Conservation (phyloP, 2,888 invertebrate species). For the Xylophagus ater region DNA sequence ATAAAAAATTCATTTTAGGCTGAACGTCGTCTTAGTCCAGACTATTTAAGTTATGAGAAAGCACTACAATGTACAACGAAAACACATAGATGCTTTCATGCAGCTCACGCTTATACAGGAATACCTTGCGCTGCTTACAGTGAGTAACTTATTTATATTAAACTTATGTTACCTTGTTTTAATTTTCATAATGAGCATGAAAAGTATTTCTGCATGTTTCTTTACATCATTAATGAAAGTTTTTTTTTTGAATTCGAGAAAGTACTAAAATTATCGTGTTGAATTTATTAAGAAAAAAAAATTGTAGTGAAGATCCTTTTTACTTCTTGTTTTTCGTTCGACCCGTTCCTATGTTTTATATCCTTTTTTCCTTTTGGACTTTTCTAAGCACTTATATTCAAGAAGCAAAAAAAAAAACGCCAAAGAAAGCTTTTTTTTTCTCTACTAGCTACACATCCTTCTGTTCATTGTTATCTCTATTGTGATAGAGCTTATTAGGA, state of each 20-base stretch:
- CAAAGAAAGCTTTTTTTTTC: no score
- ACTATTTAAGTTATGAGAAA: conserved; percentile 49
- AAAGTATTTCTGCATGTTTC: background rate
- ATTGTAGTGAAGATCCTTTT: no score
- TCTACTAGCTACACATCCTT: no score
- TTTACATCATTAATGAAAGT: conserved; percentile 8
- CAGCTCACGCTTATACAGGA: conserved; percentile 77
- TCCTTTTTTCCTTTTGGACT: no score
- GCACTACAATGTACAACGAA: conserved; percentile 74
- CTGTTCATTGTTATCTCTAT: no score
- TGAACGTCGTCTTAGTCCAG: conserved; percentile 39
- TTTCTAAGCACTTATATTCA: no score
- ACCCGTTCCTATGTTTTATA: no score
- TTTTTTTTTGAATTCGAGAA: no score
- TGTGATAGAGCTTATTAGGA: conserved; percentile 14
- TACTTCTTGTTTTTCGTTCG: no score
- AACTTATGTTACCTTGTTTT: background rate
- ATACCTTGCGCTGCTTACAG: conserved; percentile 78
- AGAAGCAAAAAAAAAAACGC: no score
- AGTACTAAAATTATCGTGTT: no score
- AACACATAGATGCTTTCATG: conserved; percentile 83
- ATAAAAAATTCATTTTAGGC: conserved; percentile 25
- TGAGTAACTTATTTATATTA: conserved; percentile 44
- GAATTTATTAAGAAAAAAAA: no score
- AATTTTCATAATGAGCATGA: conserved; percentile 10